Evolutionary conservation across 2,797 vertebrate genomes (phyloP).

Genomic region (Diglossa cyanea): DNA sequence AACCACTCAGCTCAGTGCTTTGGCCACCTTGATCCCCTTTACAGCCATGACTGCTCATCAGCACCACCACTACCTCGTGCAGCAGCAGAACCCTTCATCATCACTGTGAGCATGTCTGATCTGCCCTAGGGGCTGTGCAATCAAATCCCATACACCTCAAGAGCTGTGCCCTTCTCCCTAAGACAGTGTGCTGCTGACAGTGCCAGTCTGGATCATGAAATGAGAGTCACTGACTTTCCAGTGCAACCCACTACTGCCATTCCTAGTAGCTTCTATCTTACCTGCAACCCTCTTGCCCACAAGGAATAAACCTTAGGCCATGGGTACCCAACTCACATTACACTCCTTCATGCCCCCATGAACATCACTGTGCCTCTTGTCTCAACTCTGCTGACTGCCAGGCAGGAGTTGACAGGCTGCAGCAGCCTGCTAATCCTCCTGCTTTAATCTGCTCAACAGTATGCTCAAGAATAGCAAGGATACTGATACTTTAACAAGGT

Average conservation of each 20-base stretch:
- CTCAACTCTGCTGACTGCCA: background rate
- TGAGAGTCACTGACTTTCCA: accelerated
- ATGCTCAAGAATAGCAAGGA: background rate
- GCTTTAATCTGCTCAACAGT: background rate
- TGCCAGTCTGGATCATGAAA: background rate
- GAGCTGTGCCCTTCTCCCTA: background rate
- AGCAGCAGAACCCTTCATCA: background rate
- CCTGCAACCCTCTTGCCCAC: background rate
- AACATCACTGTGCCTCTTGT: background rate
- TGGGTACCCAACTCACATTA: background rate
- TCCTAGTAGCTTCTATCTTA: background rate
- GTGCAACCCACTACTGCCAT: background rate
- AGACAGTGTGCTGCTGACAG: background rate
- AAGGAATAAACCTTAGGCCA: background rate
- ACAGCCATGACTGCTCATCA: background rate
- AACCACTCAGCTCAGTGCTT: background rate
- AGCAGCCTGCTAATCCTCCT: background rate
- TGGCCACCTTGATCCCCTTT: background rate
- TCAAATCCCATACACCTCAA: background rate
- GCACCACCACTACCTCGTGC: background rate
- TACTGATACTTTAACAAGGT: background rate
- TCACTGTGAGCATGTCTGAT: background rate
- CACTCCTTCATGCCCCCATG: background rate
- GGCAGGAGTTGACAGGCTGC: background rate
- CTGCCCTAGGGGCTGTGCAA: background rate